Evolutionary conservation across 2,797 vertebrate species (phyloP), one percentile per base, ranked within the genome.

Genomic region (Staurois parvus): DNA sequence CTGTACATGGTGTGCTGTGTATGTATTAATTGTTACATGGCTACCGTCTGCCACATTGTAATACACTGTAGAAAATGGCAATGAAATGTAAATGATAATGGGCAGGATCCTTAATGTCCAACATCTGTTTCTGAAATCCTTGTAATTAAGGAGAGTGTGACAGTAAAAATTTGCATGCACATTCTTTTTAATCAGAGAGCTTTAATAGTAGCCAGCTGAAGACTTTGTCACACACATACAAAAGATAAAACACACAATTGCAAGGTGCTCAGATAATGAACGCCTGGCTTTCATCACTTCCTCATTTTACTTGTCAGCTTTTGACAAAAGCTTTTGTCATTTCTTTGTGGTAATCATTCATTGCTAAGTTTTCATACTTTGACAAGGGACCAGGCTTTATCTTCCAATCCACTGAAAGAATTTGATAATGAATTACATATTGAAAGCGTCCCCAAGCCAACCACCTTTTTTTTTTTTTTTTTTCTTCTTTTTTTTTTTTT

Each of bases 301-400:
- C 82, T 88, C 72, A 45, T 32, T 9, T 76, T 75, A 42, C 82
- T 87, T 79, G 64, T 75, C 84, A 88, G 62, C 83, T 52, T 84
- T 79, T 90, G 89, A 89, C 45, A 83, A 87, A n/a, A 1, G 15
- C 12, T 89, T 89, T 89, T 86, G 67, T 68, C 45, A 66, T 91
- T 89, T 87, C 88, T 90, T 89, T 89, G 72, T 72, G 88, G 59
- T 87, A 89, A 89, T 86, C 77, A 34, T 29, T 56, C 70, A 88
- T 86, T 76, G 91, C 85, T 72, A 88, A 90, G 85, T 89, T 88
- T 83, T 89, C 85, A 78, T 88, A 90, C 80, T 89, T 91, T 83
- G 81, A 89, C 4, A 42, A 91, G 88, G 72, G 88, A 79, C 78
- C 62, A 82, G 79, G 83, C 75, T 88, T 86, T 89, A 80, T 78